phyloP scores from a whole-genome alignment of 1,140 invertebrate genomes.

The Aphelinus certus region DNA sequence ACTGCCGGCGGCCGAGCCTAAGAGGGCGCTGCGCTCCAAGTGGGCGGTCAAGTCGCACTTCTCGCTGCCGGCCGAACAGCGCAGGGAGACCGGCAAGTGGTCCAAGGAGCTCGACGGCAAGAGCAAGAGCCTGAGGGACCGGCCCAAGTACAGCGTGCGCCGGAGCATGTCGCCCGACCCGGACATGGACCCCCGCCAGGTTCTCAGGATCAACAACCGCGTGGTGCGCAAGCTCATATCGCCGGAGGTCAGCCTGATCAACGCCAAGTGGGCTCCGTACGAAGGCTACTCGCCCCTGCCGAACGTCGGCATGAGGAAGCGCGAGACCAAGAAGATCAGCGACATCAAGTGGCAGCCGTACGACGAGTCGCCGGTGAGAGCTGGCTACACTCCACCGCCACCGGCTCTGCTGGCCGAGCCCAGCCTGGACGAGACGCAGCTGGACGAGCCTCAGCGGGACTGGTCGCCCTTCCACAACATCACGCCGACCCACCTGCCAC shows the following conservation, averaged over 20 bases:
- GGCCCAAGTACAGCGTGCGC: conserved; percentile 60
- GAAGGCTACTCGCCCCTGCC: conserved; percentile 62
- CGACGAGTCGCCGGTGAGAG: conserved; percentile 50
- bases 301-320: conserved; percentile 56
- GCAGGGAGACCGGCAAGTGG: conserved; percentile 45
- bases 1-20: conserved; percentile 30
- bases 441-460: conserved; percentile 47
- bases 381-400: conserved; percentile 12
- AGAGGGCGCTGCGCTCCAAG: conserved; percentile 43
- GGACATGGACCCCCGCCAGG: conserved; percentile 57
- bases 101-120: conserved; percentile 47
- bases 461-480: conserved; percentile 53
- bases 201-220: conserved; percentile 53
- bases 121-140: conserved; percentile 60
- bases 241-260: conserved; percentile 55
- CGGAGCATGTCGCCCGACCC: conserved; percentile 63
- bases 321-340: conserved; percentile 57
- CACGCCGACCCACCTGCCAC: conserved; percentile 59
- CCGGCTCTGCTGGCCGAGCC: background rate
- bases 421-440: conserved; percentile 19
- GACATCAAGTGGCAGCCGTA: conserved; percentile 62
- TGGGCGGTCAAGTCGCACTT: conserved; percentile 62
- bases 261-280: conserved; percentile 61
- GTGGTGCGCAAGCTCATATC: conserved; percentile 58
- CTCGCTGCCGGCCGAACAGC: conserved; percentile 55